Evolutionary conservation across 1,140 invertebrate species (phyloP).

Genomic region (Ostrea denselamellosa): DNA sequence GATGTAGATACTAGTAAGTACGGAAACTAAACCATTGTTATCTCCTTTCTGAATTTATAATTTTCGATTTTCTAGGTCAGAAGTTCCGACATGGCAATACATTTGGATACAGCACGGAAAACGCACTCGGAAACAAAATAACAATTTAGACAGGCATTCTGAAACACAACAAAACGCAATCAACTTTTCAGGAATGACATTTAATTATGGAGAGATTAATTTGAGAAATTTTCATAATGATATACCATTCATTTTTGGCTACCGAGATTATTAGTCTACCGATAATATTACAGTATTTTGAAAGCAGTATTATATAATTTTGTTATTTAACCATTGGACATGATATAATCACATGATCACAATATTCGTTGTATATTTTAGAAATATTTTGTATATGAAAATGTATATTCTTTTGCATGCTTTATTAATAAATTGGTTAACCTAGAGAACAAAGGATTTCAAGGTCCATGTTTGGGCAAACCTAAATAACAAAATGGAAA

Average conservation of each 20-base stretch:
- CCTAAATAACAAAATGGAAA: background rate
- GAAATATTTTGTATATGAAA: background rate
- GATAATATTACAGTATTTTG: background rate
- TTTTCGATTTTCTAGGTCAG: slow-evolving; percentile 65
- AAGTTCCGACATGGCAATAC: slow-evolving; percentile 73
- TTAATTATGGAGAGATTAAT: background rate
- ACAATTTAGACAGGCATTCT: background rate
- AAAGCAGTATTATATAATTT: background rate
- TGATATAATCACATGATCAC: background rate
- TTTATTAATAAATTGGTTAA: background rate
- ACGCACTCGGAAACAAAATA: slow-evolving; percentile 54
- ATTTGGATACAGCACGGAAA: slow-evolving; percentile 72
- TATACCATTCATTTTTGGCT: background rate
- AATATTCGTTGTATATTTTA: background rate
- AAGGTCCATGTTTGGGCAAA: background rate
- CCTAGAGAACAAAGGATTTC: background rate
- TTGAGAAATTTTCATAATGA: background rate
- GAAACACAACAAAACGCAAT: background rate
- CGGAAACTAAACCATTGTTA: no score
- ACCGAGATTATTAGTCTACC: background rate
- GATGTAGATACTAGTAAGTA: no score
- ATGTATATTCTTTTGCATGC: background rate
- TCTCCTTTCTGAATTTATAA: background rate
- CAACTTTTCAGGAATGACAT: slow-evolving; percentile 1
- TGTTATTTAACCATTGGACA: background rate